Conservation (phyloP, 2,888 invertebrate species). For the Lepidochitona cinerea region DNA sequence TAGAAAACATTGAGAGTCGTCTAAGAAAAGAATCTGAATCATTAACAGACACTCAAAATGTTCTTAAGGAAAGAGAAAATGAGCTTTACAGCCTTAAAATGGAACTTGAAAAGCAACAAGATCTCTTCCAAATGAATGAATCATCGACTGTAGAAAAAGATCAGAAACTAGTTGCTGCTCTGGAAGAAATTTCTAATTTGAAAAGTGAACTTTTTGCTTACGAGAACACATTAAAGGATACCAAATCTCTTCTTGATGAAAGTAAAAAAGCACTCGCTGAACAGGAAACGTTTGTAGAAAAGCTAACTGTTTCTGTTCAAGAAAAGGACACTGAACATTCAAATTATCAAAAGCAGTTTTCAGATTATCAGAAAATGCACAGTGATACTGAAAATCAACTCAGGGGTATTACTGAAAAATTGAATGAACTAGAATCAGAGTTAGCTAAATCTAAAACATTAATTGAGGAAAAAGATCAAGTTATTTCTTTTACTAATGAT, state of each 20-base stretch:
- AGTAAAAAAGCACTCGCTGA: too few species aligned
- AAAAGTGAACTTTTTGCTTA: constrained; percentile 14
- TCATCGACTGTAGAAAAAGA: constrained; percentile 10
- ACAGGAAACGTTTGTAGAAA: too few species aligned
- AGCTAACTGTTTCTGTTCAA: not conserved
- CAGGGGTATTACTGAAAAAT: too few species aligned
- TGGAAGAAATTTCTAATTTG: constrained; percentile 27
- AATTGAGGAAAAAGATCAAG: too few species aligned
- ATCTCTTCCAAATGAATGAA: not conserved
- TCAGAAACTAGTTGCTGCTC: constrained; percentile 17
- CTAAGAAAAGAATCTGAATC: not conserved
- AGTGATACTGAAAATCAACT: too few species aligned
- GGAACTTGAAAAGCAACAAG: not conserved
- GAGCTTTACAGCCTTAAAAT: not conserved
- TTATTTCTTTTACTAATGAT: too few species aligned
- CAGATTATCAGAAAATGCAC: too few species aligned
- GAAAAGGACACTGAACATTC: not conserved
- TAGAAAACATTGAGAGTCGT: not conserved
- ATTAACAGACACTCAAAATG: not conserved
- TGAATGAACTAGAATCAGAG: too few species aligned
- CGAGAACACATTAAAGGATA: not conserved
- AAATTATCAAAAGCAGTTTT: not conserved
- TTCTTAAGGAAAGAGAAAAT: not conserved
- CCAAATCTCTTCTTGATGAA: not conserved
- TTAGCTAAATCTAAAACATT: too few species aligned